A percentile compares a stretch with the other conserved stretches of the same genome.
These are phyloP conservation scores for Plebejus argus DNA, from an alignment of 2,888 invertebrate genomes.

Conservation along the genomic window DNA sequence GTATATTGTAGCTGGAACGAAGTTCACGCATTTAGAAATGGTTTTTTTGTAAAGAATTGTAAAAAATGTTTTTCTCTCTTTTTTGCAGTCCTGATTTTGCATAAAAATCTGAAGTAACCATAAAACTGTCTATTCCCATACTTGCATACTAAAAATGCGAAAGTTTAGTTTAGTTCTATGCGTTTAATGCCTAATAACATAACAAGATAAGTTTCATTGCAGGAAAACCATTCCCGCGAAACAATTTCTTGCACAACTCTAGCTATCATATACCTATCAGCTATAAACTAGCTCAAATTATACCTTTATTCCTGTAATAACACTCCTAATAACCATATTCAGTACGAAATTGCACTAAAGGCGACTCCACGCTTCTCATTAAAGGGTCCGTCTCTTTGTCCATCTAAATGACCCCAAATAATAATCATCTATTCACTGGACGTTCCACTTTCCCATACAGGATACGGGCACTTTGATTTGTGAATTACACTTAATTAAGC, in stretches of 20 bases:
- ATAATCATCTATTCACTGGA: constrained; percentile 72
- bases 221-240: too few species aligned
- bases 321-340: constrained; percentile 9
- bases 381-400: constrained; percentile 71
- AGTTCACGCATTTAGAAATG: too few species aligned
- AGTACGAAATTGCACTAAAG: constrained; percentile 25
- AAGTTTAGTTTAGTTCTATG: too few species aligned
- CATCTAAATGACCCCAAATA: constrained; percentile 75
- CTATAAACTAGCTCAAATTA: background rate
- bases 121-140: too few species aligned
- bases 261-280: background rate
- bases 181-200: too few species aligned
- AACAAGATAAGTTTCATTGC: too few species aligned
- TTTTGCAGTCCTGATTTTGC: too few species aligned
- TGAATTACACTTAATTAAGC: constrained; percentile 75
- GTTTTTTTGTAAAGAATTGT: too few species aligned
- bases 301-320: background rate
- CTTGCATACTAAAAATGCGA: too few species aligned
- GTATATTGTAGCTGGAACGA: too few species aligned
- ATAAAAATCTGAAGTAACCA: too few species aligned
- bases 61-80: too few species aligned
- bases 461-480: constrained; percentile 78
- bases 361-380: constrained; percentile 54
- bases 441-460: constrained; percentile 73
- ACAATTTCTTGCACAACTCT: background rate